phyloP scores from a whole-genome alignment of 2,888 invertebrate species.

The Ptycholaimellus sp. region DNA sequence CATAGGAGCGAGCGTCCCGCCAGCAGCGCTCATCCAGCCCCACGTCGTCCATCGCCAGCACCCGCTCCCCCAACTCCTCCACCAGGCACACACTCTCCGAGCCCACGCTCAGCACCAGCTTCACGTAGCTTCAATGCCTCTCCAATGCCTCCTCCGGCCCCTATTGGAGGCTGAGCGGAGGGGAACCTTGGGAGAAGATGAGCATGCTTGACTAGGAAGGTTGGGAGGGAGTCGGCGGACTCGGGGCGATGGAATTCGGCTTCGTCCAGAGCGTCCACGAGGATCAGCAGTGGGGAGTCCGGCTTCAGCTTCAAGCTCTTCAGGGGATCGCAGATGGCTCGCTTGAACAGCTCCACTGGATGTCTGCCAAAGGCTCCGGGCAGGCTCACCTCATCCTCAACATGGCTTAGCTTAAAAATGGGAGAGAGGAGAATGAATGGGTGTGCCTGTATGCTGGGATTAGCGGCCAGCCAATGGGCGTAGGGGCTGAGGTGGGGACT shows the following conservation, averaged over 20 bases:
- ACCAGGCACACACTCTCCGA: not conserved
- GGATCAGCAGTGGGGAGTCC: slow-evolving; percentile 30
- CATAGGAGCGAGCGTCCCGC: slow-evolving; percentile 12
- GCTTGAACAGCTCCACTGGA: slow-evolving; percentile 11
- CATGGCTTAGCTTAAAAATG: too few relatives aligned
- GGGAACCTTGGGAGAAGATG: too few relatives aligned
- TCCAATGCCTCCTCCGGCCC: too few relatives aligned
- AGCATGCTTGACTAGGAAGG: slow-evolving; percentile 61
- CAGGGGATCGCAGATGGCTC: slow-evolving; percentile 13
- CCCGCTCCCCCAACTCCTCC: not conserved
- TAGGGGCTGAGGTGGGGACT: slow-evolving; percentile 35
- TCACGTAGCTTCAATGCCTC: too few relatives aligned
- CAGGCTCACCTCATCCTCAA: too few relatives aligned
- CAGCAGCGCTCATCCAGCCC: slow-evolving; percentile 15
- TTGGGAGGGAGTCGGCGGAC: slow-evolving; percentile 70
- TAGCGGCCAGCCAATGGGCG: too few relatives aligned
- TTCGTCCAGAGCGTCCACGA: slow-evolving; percentile 77
- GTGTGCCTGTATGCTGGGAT: too few relatives aligned
- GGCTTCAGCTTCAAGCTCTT: not conserved
- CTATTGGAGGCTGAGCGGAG: too few relatives aligned
- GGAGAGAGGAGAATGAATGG: too few relatives aligned
- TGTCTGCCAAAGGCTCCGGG: too few relatives aligned
- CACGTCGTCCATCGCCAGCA: slow-evolving; percentile 13
- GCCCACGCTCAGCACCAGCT: slow-evolving; percentile 5
- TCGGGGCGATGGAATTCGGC: slow-evolving; percentile 86